Percentiles rank a stretch among this genome's conserved stretches.
Conservation (phyloP, 2,797 vertebrate species). For the Phoxinus dragarum region DNA sequence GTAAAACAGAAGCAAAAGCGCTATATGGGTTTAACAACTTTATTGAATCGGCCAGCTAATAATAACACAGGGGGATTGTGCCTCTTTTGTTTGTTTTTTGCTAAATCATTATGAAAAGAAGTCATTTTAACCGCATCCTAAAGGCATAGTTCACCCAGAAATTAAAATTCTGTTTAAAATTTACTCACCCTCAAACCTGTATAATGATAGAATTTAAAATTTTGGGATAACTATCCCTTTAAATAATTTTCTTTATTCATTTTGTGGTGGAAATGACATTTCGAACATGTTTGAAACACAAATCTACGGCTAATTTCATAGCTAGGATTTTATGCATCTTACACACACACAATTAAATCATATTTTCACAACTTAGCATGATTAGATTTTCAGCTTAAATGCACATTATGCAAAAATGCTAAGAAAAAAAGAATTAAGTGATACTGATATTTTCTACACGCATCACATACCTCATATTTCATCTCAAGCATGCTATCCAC, state of each 20-base stretch:
- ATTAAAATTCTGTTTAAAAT: no score
- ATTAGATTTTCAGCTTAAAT: not conserved
- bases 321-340: not conserved
- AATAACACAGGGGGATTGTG: not conserved
- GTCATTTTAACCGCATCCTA: not conserved
- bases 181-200: no score
- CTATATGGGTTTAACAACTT: not conserved
- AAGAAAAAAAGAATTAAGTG: no score
- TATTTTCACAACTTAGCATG: slow-evolving; percentile 3
- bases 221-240: no score
- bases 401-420: no score
- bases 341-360: not conserved
- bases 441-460: not conserved
- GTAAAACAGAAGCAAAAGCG: not conserved
- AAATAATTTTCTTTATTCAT: not conserved
- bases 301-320: not conserved
- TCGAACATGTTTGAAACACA: not conserved
- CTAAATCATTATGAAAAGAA: not conserved
- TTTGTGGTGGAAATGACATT: not conserved
- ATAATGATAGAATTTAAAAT: no score
- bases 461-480: not conserved
- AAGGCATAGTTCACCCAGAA: no score
- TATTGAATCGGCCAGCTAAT: not conserved
- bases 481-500: not conserved
- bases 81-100: not conserved